phyloP scores from a whole-genome alignment of 2,797 vertebrate species.

The Oryzias sinensis region DNA sequence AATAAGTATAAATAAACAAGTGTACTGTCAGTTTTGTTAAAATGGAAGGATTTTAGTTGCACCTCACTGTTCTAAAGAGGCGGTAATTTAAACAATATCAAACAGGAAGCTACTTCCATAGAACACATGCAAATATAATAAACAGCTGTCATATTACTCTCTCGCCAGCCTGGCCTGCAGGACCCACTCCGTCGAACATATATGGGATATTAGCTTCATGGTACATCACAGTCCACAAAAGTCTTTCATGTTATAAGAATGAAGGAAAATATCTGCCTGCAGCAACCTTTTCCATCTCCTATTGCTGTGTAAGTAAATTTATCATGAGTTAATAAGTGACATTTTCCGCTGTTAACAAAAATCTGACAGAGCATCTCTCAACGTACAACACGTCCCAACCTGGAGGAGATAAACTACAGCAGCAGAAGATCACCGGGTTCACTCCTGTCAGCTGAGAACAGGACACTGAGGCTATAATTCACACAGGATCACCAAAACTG shows the following conservation, averaged over 20 bases:
- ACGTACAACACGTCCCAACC: neutral
- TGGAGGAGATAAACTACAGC: no score
- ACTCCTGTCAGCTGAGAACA: no score
- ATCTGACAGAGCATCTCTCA: neutral
- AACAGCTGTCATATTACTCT: conserved; percentile 25
- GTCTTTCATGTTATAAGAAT: conserved; percentile 59
- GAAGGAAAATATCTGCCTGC: conserved; percentile 31
- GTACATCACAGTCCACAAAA: conserved; percentile 54
- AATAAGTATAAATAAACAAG: no score
- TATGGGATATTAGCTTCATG: conserved; percentile 45
- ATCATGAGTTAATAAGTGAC: conserved; percentile 55
- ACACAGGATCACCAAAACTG: no score
- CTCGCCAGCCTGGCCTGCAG: conserved; percentile 39
- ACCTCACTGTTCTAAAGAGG: no score
- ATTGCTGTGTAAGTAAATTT: conserved; percentile 38
- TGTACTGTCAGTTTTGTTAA: no score
- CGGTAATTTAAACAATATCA: conserved; percentile 31
- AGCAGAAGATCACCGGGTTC: no score
- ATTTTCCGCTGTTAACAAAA: conserved; percentile 10
- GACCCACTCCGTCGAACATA: conserved; percentile 15
- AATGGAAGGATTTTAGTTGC: no score
- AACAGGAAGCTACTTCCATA: conserved; percentile 26
- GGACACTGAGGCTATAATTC: no score
- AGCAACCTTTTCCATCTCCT: conserved; percentile 27
- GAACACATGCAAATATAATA: conserved; percentile 7